Evolutionary conservation across 2,888 invertebrate species (phyloP).

Genomic region (Trilocha varians): DNA sequence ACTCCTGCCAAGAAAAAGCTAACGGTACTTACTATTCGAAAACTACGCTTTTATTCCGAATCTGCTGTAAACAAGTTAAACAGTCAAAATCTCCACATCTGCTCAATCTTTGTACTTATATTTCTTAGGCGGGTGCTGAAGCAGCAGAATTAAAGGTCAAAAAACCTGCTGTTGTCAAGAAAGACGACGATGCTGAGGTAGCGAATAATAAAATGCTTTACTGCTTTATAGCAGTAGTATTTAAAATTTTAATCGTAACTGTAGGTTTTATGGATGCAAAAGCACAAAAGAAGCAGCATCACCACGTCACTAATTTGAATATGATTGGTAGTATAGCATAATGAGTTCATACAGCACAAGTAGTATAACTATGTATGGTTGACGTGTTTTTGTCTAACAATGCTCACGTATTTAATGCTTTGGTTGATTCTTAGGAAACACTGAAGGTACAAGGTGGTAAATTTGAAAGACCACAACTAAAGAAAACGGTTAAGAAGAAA

Average conservation of each 20-base stretch:
- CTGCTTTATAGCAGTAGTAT: slow-evolving; percentile 17
- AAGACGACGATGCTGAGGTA: slow-evolving; percentile 58
- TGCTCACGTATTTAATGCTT: slow-evolving; percentile 37
- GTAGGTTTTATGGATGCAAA: slow-evolving; percentile 12
- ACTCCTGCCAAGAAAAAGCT: slow-evolving; percentile 66
- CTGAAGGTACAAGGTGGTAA: slow-evolving; percentile 60
- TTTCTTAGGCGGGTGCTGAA: slow-evolving; percentile 58
- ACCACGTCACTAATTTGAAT: slow-evolving; percentile 23
- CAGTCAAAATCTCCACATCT: not conserved
- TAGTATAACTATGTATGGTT: slow-evolving; percentile 39
- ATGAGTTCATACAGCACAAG: slow-evolving; percentile 24
- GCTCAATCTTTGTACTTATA: slow-evolving; percentile 3
- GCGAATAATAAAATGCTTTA: slow-evolving; percentile 20
- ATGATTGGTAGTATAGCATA: slow-evolving; percentile 24
- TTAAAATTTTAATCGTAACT: slow-evolving; percentile 20
- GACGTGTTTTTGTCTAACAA: slow-evolving; percentile 31
- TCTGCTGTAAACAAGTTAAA: not conserved
- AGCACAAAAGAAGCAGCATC: slow-evolving; percentile 28
- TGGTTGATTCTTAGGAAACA: slow-evolving; percentile 60
- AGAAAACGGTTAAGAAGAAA: slow-evolving; percentile 59
- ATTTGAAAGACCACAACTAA: slow-evolving; percentile 64
- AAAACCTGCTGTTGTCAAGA: slow-evolving; percentile 63
- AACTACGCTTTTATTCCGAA: not conserved
- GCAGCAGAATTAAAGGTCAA: slow-evolving; percentile 64
- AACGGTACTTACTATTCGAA: slow-evolving; percentile 43